These are phyloP conservation scores for Sinohyriopsis cumingii DNA, from an alignment of 2,888 invertebrate genomes.

Conservation along the genomic window DNA sequence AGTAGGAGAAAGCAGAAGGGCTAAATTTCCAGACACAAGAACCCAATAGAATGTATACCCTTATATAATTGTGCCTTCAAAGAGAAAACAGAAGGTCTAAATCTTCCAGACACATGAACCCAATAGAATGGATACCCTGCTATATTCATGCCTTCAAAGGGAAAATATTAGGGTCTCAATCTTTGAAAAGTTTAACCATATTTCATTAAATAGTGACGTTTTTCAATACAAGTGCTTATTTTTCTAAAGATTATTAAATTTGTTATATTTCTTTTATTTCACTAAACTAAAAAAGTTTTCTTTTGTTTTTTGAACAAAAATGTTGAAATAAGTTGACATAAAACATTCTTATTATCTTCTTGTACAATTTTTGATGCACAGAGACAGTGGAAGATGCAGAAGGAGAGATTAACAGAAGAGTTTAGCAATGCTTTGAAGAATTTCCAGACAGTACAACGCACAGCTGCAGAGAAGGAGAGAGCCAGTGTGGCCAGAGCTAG, in stretches of 20 bases:
- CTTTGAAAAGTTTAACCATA: no score
- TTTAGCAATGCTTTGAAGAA: conserved; percentile 90
- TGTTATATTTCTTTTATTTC: neutral
- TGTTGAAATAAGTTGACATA: neutral
- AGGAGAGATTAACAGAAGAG: conserved; percentile 92
- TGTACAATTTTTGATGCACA: conserved; percentile 55
- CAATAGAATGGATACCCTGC: no score
- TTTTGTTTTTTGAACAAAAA: neutral
- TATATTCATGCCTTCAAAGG: no score
- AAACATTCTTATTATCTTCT: neutral
- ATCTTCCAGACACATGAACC: no score
- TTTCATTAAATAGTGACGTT: neutral
- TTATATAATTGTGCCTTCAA: no score
- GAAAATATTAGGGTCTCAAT: no score
- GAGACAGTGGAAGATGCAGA: conserved; percentile 88
- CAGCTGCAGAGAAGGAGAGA: conserved; percentile 91
- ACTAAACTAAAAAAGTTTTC: neutral
- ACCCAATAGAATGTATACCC: no score
- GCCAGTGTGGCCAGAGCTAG: conserved; percentile 82
- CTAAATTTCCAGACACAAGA: no score
- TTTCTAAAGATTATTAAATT: neutral
- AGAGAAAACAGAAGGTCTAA: no score
- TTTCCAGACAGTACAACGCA: conserved; percentile 86
- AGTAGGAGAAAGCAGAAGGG: no score
- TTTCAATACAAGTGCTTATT: neutral